Base-by-base conservation (phyloP, 2,113 vertebrate genomes). In the Protobothrops mucrosquamatus region DNA sequence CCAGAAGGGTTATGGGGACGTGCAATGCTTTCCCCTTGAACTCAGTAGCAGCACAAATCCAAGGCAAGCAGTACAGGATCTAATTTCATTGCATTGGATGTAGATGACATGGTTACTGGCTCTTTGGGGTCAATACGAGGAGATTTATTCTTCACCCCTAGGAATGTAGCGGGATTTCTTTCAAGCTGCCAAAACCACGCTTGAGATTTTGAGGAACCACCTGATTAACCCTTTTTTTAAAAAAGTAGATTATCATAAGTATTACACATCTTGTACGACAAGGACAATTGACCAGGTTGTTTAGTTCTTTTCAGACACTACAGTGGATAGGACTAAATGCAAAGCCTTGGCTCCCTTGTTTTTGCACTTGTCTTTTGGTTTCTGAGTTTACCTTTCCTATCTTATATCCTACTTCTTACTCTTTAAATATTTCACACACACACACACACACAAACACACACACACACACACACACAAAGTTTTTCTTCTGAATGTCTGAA, bases 401-500 rank as follows among this genome's bases (percentile, higher is more conserved):
- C 81, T 51, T 81, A 87, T 81, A 61, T 61, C 14, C 20, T 22
- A 9, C n/a, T 48, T 22, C 52, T 90, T 18, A n/a, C 14, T 24
- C 54, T 56, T 59, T 69, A 54, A 29, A 90, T 51, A 61, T 86
- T 86, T 90, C 48, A 85, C 26, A 92, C 91, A 57, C 61, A 8
- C 24, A 22, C 52, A 14, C 52, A 89, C 54, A 57, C 86, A 92
- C 56, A 85, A 20, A 92, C 91, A 57, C 61, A 8, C 24, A 22
- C 52, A 14, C 52, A 89, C 54, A 48, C 86, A 92, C 90, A 59
- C 23, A 59, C 81, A 87, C 88, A 64, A 64, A 69, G 74, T 93
- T 61, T 92, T 89, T 55, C 56, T 90, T 91, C 24, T 90, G 87
- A 93, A 91, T 95, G 48, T 55, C 55, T 89, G 46, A 22, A 93